Conservation (phyloP, 2,113 vertebrate genomes). For the Saguinus imperator region DNA sequence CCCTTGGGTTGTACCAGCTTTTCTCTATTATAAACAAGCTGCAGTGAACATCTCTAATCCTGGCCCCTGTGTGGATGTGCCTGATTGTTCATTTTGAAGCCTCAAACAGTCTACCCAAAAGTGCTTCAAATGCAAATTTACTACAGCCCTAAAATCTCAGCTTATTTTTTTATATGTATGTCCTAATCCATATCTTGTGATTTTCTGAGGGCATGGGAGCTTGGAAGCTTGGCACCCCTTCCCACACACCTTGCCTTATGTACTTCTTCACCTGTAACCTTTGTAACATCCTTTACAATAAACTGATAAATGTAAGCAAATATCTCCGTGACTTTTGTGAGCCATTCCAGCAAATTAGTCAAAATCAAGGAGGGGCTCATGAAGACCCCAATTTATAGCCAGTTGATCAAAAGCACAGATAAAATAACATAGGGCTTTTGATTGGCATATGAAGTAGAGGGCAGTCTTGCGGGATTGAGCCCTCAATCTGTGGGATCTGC, state of each 20-base stretch:
- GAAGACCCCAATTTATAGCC: not conserved
- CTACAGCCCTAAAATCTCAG: not conserved
- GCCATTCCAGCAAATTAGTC: not conserved
- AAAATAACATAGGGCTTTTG: not conserved
- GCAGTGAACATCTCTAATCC: not conserved
- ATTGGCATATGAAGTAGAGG: not conserved
- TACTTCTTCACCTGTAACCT: not conserved
- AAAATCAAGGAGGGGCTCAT: not conserved
- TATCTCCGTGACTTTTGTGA: not conserved
- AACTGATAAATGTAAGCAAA: not conserved
- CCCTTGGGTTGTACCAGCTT: not conserved
- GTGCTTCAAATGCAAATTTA: not conserved
- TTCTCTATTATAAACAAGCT: not conserved
- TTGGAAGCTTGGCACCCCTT: not conserved
- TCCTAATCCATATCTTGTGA: not conserved
- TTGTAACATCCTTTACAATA: not conserved
- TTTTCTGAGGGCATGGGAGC: not conserved
- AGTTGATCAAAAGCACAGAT: not conserved
- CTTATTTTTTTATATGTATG: constrained; percentile 28
- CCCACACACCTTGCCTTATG: not conserved
- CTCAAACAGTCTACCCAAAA: not conserved
- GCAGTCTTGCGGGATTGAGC: not conserved
- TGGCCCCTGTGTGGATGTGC: not conserved
- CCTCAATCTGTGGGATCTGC: not conserved
- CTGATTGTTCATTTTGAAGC: not conserved